Base-by-base conservation (phyloP, 2,888 invertebrate genomes). In the Cosmia pyralina region DNA sequence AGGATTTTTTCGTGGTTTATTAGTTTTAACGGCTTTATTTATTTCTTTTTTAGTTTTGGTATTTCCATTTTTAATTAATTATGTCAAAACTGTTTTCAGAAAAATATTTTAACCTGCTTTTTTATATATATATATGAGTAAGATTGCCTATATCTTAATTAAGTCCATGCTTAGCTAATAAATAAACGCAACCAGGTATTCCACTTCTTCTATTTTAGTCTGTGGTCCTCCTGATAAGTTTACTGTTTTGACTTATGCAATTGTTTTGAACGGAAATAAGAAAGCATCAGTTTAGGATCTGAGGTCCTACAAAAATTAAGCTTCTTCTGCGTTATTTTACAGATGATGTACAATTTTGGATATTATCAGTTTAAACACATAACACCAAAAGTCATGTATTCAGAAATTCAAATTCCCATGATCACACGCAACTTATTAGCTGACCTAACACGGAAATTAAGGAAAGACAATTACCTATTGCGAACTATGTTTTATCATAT, bases 401-500 rank as follows among this genome's bases (percentile, higher is more conserved):
- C n/a, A 34, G 44, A 66, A 60, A 58, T 50, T 19, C 1, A 46
- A n/a, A 63, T 71, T 74, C 78, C 28, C 72, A 73, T n/a, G 58
- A 7, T 60, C 38, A 50, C 53, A 53, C 46, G 65, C 65, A 63
- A 58, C 64, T 66, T 73, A 78, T 58, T 68, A 72, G 50, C 64
- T 75, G 74, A 75, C 75, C 78, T 75, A 15, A 83, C 71, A 65
- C 84, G 86, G 86, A 86, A 85, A 87, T 77, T 82, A 82, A 72
- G 38, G 50, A 62, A 81, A 84, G 80, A 87, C 87, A 86, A 85
- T 82, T 52, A 84, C 60, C 76, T 81, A 71, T 84, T 82, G 83
- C 85, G 74, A 75, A 81, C 77, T 75, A 72, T 83, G 82, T 87
- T 86, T 86, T 86, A 85, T 84, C 83, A 84, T 84, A 80, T 67